Evolutionary conservation across 2,797 vertebrate genomes (phyloP), one percentile per base, ranked within the genome.

Genomic region (Melanotaenia nigrans): DNA sequence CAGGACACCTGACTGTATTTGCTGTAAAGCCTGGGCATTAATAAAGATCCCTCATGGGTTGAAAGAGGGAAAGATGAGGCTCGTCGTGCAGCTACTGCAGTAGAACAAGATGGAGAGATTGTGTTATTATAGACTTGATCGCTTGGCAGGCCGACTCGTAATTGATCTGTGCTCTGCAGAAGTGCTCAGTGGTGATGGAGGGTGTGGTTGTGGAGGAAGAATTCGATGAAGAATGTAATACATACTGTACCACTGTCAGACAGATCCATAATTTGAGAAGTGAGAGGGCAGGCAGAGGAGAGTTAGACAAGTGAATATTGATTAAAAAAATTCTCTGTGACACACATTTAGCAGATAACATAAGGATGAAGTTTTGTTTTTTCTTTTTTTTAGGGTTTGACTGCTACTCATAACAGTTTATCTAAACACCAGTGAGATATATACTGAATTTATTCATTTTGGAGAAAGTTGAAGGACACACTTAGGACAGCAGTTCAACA

Each of bases 111-210:
- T 88, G 82, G 86, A 93, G 88, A 86, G 87, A 86, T 85, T 81
- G 83, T 87, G 82, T 92, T 94, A 92, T 92, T 92, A 85, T 89
- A 91, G 92, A 92, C 88, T 90, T 90, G 90, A 93, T 92, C 78
- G 84, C 90, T 92, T 90, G 87, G 89, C 89, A 92, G 86, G 79
- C 85, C 25, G 6, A 81, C 80, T 77, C 22, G 81, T 90, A 91
- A 94, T 92, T 93, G 91, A 94, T 93, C 92, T 62, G 73, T 64
- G 80, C 85, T 78, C 75, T 85, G 87, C 86, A 83, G 73, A 82
- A 87, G 79, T 71, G 84, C 87, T 74, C 60, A 4, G 63, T 60
- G 77, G 75, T 81, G 85, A 87, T 87, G 88, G 75, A 79, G 85
- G 86, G 85, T 62, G 87, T 84, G 83, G 86, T 71, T 83, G 78